Base-by-base conservation (phyloP, 2,888 invertebrate species). In the Dione juno region DNA sequence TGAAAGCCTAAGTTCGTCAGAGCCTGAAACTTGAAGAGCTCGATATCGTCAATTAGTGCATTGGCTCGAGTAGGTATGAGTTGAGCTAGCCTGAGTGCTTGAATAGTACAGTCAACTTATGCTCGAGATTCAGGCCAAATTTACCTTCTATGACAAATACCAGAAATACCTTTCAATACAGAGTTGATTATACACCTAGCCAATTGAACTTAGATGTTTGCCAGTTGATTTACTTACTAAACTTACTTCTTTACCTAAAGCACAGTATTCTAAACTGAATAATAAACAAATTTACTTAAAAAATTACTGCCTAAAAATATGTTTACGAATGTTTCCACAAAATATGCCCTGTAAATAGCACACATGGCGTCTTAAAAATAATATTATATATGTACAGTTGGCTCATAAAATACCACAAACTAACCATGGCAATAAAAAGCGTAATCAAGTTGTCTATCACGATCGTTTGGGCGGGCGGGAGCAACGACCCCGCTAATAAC, bases 11-110 rank as follows among this genome's bases (percentile, higher is more conserved):
- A 90, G 86, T 90, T 89, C 78, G 82, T 77, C 80, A 73, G 76
- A 77, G 82, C 83, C 81, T 76, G 77, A 82, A 85, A 85, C 86
- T 87, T 86, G 78, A 79, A 86, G 85, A 81, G 83, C 83, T 86
- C 85, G 86, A 89, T 90, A 85, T 88, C 89, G 86, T 88, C 89
- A 92, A 91, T 92, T 92, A 91, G 86, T 86, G 82, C 81, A 81
- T 70, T 77, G 73, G 77, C 76, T 78, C 75, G 74, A 78, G 79
- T 76, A 75, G 72, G 74, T 73, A 69, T 71, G 64, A 64, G 64
- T 50, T 73, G 73, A 70, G 59, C 69, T 67, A 63, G 72, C 67
- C 67, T 69, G 70, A 72, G 74, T 69, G 66, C 69, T n/a, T 45
- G 61, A 61, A 61, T 61, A 45, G 61, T 61, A 61, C 6, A 71